phyloP scores from a whole-genome alignment of 2,113 vertebrate species.

The Ramphastos sulfuratus region DNA sequence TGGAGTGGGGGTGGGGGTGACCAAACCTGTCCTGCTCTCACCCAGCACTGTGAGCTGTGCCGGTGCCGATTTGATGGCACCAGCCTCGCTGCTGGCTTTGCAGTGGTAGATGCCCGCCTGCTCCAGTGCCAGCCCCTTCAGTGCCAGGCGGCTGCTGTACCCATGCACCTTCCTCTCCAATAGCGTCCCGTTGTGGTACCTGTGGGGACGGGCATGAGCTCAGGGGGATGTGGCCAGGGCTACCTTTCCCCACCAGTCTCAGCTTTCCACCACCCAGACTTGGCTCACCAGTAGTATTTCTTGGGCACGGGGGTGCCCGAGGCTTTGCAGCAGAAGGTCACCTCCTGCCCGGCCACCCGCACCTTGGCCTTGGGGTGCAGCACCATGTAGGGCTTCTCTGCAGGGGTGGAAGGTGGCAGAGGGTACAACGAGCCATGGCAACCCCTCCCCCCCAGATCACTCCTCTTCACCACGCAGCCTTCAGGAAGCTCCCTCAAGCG shows the following conservation, averaged over 20 bases:
- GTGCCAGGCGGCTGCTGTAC: constrained; percentile 79
- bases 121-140: constrained; percentile 73
- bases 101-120: constrained; percentile 90
- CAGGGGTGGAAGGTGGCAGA: neutral
- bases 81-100: constrained; percentile 86
- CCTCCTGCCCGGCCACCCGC: constrained; percentile 83
- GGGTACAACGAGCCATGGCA: rapidly evolving
- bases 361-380: constrained; percentile 88
- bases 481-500: rapidly evolving
- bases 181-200: constrained; percentile 94
- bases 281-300: constrained; percentile 91
- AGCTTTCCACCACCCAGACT: rapidly evolving
- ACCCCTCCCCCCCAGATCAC: rapidly evolving
- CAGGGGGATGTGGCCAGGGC: rapidly evolving
- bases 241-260: rapidly evolving
- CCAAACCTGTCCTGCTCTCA: constrained; percentile 23
- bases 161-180: constrained; percentile 78
- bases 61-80: constrained; percentile 81
- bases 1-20: rapidly evolving
- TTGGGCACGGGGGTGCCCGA: constrained; percentile 83
- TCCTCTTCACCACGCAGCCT: neutral
- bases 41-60: constrained; percentile 85
- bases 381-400: constrained; percentile 91
- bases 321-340: constrained; percentile 91
- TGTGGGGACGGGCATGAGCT: constrained; percentile 6